Conservation (phyloP, 30 jellyfish, hydroid and myxozoan species). For the Clytia hemisphaerica region DNA sequence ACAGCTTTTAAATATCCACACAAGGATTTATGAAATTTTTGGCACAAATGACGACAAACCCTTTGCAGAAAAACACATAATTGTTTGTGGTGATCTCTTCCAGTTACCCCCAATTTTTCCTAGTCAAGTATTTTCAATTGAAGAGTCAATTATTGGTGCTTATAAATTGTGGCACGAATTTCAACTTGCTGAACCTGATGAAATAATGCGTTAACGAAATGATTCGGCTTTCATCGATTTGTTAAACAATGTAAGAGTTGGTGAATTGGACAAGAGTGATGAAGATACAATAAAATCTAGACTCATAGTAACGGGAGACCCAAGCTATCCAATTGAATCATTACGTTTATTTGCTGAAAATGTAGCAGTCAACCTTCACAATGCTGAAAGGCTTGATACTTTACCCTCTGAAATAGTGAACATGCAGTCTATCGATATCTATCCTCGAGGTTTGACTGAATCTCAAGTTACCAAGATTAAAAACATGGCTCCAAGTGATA, state of each 20-base stretch:
- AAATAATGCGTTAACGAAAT: not conserved
- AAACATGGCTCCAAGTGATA: not conserved
- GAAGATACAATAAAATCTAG: not conserved
- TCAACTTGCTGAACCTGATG: not conserved
- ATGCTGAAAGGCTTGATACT: conserved; percentile 1
- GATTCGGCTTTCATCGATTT: not conserved
- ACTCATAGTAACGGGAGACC: not conserved
- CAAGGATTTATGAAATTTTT: conserved; percentile 11
- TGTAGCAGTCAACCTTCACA: not conserved
- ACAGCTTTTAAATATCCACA: conserved; percentile 12
- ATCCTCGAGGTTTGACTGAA: not conserved
- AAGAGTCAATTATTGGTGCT: too few relatives aligned
- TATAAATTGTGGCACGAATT: too few relatives aligned
- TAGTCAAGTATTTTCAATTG: not conserved
- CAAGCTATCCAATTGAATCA: conserved; percentile 6
- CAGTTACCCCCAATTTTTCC: conserved; percentile 6
- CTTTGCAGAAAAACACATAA: conserved; percentile 7
- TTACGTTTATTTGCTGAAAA: conserved; percentile 19
- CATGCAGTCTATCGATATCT: not conserved
- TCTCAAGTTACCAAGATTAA: not conserved
- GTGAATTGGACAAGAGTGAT: not conserved
- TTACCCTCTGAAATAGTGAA: too few relatives aligned
- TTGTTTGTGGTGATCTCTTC: conserved; percentile 1
- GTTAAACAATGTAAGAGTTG: not conserved
- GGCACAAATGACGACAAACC: conserved; percentile 1